Percentiles rank a stretch among this genome's conserved stretches.
These are phyloP conservation scores for Cotesia chilonis DNA, from an alignment of 1,140 invertebrate genomes.

Conservation along the genomic window DNA sequence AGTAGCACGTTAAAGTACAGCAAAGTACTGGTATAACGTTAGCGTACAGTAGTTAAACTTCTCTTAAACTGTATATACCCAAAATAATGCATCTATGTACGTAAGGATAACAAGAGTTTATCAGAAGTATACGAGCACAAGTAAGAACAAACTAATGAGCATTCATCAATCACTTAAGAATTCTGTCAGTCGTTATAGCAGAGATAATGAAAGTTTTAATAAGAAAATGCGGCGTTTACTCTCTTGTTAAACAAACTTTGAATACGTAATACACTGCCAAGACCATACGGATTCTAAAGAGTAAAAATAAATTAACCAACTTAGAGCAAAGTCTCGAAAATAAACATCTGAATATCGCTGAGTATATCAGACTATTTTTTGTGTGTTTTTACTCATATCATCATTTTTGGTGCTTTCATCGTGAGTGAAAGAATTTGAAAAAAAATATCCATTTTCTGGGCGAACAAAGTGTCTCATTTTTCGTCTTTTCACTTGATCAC, in stretches of 20 bases:
- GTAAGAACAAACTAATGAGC: constrained; percentile 19
- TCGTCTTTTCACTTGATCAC: background rate
- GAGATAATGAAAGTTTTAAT: constrained; percentile 19
- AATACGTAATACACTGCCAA: background rate
- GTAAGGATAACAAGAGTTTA: too few relatives aligned
- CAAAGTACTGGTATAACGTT: too few relatives aligned
- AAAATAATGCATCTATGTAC: too few relatives aligned
- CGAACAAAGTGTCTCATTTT: too few relatives aligned
- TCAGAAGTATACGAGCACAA: background rate
- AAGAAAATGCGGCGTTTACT: constrained; percentile 3
- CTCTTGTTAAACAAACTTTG: background rate
- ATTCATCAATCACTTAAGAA: constrained; percentile 30
- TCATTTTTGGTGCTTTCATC: too few relatives aligned
- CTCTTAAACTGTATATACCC: background rate
- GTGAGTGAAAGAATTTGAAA: too few relatives aligned
- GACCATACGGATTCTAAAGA: background rate
- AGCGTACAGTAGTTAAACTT: background rate
- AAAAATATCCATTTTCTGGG: too few relatives aligned
- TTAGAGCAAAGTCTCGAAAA: too few relatives aligned
- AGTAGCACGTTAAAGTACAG: background rate
- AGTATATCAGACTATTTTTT: too few relatives aligned
- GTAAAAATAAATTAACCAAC: too few relatives aligned
- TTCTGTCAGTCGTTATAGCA: background rate
- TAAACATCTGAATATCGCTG: too few relatives aligned
- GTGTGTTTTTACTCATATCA: too few relatives aligned